These are phyloP conservation scores for Montipora capitata DNA, from an alignment of 92 coral and sea anemone genomes.

Conservation along the genomic window DNA sequence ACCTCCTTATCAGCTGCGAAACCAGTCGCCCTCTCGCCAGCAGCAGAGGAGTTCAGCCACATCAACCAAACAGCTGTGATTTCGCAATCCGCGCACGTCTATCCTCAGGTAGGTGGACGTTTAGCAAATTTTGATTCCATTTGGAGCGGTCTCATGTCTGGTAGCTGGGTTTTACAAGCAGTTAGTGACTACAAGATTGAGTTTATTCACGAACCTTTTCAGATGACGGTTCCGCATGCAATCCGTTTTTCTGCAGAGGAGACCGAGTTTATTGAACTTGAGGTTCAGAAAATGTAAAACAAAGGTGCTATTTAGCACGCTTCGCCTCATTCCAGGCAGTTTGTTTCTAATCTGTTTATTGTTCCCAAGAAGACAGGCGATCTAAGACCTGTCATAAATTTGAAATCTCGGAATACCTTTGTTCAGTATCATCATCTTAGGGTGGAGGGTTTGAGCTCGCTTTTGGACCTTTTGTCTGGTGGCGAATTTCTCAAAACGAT, in stretches of 20 bases:
- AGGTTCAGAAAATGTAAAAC: conserved; percentile 8
- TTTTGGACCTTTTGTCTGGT: conserved; percentile 6
- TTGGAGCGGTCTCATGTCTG: conserved; percentile 39
- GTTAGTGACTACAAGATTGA: conserved; percentile 48
- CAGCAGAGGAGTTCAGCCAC: conserved; percentile 1
- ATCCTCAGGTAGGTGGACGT: conserved; percentile 63
- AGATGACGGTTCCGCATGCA: conserved; percentile 14
- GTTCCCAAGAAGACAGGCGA: background rate
- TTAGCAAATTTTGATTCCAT: conserved; percentile 35
- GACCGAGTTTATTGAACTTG: background rate
- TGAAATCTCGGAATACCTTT: too few relatives aligned
- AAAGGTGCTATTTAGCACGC: conserved; percentile 23
- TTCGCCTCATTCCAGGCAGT: conserved; percentile 13
- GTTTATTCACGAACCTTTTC: conserved; percentile 40
- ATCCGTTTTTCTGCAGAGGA: too few relatives aligned
- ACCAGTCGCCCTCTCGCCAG: conserved; percentile 23
- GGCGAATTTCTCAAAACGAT: conserved; percentile 11
- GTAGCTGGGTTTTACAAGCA: conserved; percentile 48
- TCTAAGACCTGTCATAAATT: too few relatives aligned
- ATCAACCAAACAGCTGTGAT: conserved; percentile 36
- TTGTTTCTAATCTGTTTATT: conserved; percentile 23
- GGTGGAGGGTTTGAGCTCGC: background rate
- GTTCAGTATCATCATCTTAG: too few relatives aligned
- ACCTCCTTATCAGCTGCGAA: conserved; percentile 7
- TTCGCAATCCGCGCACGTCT: conserved; percentile 13